These are phyloP conservation scores for Elymnias hypermnestra DNA, from an alignment of 1,140 invertebrate species.

Conservation along the genomic window DNA sequence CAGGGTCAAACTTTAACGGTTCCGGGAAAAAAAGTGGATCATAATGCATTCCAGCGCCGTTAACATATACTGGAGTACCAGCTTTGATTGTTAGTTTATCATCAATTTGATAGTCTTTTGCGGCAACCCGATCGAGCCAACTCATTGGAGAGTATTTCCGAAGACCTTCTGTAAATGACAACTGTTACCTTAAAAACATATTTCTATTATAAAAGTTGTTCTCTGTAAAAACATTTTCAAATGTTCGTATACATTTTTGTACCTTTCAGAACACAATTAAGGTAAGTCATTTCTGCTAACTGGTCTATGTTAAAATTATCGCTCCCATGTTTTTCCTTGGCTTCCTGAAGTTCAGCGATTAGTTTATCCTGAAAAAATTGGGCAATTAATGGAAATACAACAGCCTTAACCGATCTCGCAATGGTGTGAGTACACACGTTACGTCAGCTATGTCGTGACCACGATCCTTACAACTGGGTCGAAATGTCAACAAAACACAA, in stretches of 20 bases:
- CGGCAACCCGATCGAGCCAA: slow-evolving; percentile 58
- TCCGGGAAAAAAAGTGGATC: slow-evolving; percentile 41
- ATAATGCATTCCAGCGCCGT: slow-evolving; percentile 64
- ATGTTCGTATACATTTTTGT: too few species aligned
- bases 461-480: too few species aligned
- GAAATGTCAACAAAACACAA: too few species aligned
- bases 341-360: slow-evolving; percentile 27
- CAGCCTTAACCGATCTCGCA: too few species aligned
- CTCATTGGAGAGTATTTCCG: slow-evolving; percentile 74
- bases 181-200: too few species aligned
- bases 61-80: slow-evolving; percentile 39
- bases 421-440: too few species aligned
- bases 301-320: slow-evolving; percentile 19
- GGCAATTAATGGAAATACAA: too few species aligned
- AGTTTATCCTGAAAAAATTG: slow-evolving; percentile 30
- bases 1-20: slow-evolving; percentile 17
- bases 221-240: too few species aligned
- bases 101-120: slow-evolving; percentile 54
- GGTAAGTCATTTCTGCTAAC: slow-evolving; percentile 18
- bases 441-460: too few species aligned
- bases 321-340: slow-evolving; percentile 15
- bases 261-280: slow-evolving; percentile 32
- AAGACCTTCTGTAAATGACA: slow-evolving; percentile 64
- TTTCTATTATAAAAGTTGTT: too few species aligned
- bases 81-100: slow-evolving; percentile 57